Percentiles rank a stretch among this genome's conserved stretches.
phyloP scores from a whole-genome alignment of 2,888 invertebrate species.

The Zhengitettix transpicula region DNA sequence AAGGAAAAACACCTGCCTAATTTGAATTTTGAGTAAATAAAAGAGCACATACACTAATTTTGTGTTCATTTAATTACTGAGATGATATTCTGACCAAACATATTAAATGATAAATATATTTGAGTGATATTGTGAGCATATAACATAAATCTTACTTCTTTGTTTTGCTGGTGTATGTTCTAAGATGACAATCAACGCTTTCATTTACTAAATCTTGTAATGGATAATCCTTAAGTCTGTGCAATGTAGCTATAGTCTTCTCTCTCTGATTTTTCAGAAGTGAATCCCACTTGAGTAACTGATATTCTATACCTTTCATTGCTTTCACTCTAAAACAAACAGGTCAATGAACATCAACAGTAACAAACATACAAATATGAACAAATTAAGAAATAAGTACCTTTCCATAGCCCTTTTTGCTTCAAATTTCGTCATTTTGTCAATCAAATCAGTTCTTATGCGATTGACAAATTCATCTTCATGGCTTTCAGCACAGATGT shows the following conservation, averaged over 20 bases:
- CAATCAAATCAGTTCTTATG: slow-evolving; percentile 3
- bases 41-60: no score
- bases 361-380: no score
- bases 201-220: slow-evolving; percentile 25
- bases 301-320: slow-evolving; percentile 10
- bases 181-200: slow-evolving; percentile 36
- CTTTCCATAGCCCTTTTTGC: background rate
- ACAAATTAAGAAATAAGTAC: background rate
- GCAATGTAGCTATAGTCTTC: slow-evolving; percentile 12
- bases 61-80: no score
- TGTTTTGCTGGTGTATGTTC: slow-evolving; percentile 8
- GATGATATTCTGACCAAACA: no score
- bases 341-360: no score
- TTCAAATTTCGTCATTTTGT: background rate
- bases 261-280: slow-evolving; percentile 21
- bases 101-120: no score
- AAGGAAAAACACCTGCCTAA: no score
- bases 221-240: slow-evolving; percentile 14
- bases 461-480: slow-evolving; percentile 4
- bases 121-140: no score
- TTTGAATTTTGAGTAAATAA: no score
- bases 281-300: slow-evolving; percentile 20
- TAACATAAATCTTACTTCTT: slow-evolving; percentile 14
- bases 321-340: background rate
- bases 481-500: slow-evolving; percentile 2